Conservation (phyloP, 2,888 invertebrate genomes). For the Eristalinus sepulchralis region DNA sequence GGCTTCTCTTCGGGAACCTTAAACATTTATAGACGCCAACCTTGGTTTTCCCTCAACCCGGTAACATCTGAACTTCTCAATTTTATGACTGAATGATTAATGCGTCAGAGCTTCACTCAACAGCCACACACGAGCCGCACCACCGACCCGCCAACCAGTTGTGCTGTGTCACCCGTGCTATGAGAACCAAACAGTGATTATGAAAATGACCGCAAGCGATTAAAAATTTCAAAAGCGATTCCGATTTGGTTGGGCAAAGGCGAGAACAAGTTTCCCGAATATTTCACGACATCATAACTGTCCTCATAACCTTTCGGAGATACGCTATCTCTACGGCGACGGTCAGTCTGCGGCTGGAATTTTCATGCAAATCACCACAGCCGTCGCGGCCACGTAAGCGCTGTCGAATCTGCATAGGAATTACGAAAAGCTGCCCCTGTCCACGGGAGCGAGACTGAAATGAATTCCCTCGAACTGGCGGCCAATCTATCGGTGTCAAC, state of each 20-base stretch:
- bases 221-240: not conserved
- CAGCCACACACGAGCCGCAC: not conserved
- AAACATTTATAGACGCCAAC: too few species aligned
- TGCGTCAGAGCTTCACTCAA: not conserved
- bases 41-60: not conserved
- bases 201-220: not conserved
- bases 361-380: conserved; percentile 34
- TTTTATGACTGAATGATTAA: not conserved
- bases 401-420: conserved; percentile 17
- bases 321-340: conserved; percentile 27
- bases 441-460: conserved; percentile 37
- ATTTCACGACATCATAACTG: not conserved
- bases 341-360: conserved; percentile 25
- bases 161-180: not conserved
- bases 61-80: not conserved
- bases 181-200: not conserved
- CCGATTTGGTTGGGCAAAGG: not conserved
- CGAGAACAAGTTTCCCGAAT: not conserved
- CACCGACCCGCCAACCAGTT: not conserved
- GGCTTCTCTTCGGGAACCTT: too few species aligned
- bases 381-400: conserved; percentile 11
- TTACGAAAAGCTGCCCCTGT: conserved; percentile 15
- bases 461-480: conserved; percentile 36
- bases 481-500: conserved; percentile 64
- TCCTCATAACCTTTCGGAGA: not conserved